phyloP scores from a whole-genome alignment of 2,113 vertebrate species.

The Brevimyrus niger region DNA sequence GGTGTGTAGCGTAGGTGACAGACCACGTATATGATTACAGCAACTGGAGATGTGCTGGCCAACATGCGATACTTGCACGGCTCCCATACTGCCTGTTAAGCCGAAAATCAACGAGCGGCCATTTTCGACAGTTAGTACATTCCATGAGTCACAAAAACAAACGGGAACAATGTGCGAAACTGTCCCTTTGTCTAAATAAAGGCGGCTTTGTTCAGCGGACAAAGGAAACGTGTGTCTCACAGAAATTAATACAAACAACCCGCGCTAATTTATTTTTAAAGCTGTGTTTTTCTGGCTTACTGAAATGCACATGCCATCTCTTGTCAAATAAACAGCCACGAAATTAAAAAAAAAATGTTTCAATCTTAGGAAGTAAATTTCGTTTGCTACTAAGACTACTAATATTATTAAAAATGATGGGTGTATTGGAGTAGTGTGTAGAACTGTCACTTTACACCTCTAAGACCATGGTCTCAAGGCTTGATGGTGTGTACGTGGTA shows the following conservation, averaged over 20 bases:
- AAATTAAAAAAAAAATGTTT: background rate
- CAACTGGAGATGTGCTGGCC: background rate
- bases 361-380: background rate
- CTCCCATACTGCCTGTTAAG: background rate
- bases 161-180: background rate
- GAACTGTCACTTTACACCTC: background rate
- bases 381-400: background rate
- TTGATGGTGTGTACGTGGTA: background rate
- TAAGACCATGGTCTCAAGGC: background rate
- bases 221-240: background rate
- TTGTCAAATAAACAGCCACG: background rate
- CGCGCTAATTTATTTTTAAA: conserved; percentile 5
- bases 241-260: background rate
- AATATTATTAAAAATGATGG: background rate
- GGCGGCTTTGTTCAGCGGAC: background rate
- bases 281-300: background rate
- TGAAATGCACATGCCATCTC: background rate
- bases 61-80: background rate
- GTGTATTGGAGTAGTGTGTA: background rate
- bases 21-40: background rate
- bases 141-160: background rate
- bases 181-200: background rate
- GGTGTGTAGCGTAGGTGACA: background rate
- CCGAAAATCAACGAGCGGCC: background rate
- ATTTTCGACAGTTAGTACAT: background rate